Percentiles rank a stretch among this genome's conserved stretches.
phyloP scores from a whole-genome alignment of 1,140 invertebrate genomes.

The Drosophila pectinifera region DNA sequence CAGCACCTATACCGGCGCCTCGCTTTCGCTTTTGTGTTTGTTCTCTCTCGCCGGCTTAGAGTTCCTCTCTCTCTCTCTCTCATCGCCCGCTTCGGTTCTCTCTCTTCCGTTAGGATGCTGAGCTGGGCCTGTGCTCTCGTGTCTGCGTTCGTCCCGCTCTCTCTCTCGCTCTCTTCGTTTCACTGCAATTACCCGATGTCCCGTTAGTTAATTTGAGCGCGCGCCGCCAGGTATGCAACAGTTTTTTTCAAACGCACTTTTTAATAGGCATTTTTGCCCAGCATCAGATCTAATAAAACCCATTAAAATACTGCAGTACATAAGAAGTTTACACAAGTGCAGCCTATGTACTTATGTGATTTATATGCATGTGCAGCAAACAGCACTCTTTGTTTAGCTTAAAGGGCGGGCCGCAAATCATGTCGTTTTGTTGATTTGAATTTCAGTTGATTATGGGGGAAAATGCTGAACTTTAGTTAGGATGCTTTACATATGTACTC shows the following conservation, averaged over 20 bases:
- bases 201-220: constrained; percentile 63
- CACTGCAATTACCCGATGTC: constrained; percentile 21
- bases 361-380: constrained; percentile 20
- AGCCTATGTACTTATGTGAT: constrained; percentile 23
- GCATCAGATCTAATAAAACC: constrained; percentile 67
- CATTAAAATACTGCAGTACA: constrained; percentile 57
- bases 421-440: constrained; percentile 21
- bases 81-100: constrained; percentile 17
- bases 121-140: constrained; percentile 12
- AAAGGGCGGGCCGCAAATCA: constrained; percentile 36
- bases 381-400: constrained; percentile 34
- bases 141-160: constrained; percentile 1
- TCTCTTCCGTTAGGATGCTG: constrained; percentile 16
- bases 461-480: constrained; percentile 12
- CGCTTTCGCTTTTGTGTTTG: constrained; percentile 81
- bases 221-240: constrained; percentile 76
- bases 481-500: constrained; percentile 2
- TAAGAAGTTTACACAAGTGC: constrained; percentile 28
- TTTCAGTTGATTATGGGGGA: not conserved
- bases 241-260: constrained; percentile 73
- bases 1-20: constrained; percentile 46
- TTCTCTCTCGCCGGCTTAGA: constrained; percentile 51
- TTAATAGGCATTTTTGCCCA: constrained; percentile 56
- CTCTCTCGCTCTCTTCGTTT: not conserved
- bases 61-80: not conserved